Conservation (phyloP, 2,113 vertebrate species). For the Halichoeres trimaculatus region DNA sequence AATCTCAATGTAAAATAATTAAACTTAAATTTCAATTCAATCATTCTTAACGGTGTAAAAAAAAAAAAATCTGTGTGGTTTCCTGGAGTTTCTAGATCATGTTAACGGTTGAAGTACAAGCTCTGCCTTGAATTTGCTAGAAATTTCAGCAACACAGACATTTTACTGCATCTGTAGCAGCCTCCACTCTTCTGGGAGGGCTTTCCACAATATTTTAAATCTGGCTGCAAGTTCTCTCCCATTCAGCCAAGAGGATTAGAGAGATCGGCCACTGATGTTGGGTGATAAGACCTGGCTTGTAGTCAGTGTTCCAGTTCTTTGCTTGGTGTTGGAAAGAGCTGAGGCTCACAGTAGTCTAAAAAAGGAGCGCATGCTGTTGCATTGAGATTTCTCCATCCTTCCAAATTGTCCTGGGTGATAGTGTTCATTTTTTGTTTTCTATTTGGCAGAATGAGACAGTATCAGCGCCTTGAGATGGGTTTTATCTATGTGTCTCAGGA, state of each 20-base stretch:
- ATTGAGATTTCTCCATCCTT: not conserved
- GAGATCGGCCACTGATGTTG: slow-evolving; percentile 39
- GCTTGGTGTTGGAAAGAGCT: not conserved
- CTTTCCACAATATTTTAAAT: slow-evolving; percentile 36
- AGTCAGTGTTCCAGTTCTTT: slow-evolving; percentile 15
- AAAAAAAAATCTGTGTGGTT: no score
- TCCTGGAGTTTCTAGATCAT: no score
- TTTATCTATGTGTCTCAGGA: no score
- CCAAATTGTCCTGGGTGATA: not conserved
- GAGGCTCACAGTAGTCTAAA: not conserved
- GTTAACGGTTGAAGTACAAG: no score
- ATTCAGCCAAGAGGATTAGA: slow-evolving; percentile 33
- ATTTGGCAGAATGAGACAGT: not conserved
- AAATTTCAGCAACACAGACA: not conserved
- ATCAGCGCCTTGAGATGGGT: no score
- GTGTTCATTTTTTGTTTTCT: not conserved
- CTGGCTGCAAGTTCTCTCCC: slow-evolving; percentile 30
- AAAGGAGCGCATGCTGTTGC: not conserved
- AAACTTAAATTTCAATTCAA: no score
- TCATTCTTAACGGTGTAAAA: no score
- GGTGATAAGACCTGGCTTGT: slow-evolving; percentile 37
- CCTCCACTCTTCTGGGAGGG: slow-evolving; percentile 4
- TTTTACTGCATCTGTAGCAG: slow-evolving; percentile 4
- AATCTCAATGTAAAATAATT: no score
- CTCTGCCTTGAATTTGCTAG: no score